A percentile compares a stretch with the other conserved stretches of the same genome.
Conservation (phyloP, 23 tunicate genomes). For the Trididemnum clinides region DNA sequence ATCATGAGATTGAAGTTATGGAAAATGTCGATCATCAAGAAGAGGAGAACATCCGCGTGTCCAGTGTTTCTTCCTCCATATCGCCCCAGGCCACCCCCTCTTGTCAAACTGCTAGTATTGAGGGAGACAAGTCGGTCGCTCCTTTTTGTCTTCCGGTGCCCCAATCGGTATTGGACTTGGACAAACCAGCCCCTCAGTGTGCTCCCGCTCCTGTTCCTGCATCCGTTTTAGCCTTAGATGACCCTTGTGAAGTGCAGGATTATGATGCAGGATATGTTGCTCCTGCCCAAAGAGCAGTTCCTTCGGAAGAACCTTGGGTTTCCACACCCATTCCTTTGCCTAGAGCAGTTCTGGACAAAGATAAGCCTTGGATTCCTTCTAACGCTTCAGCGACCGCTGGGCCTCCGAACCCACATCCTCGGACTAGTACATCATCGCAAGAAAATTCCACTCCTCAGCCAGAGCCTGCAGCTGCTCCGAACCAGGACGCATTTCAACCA, state of each 20-base stretch:
- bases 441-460: too few relatives aligned
- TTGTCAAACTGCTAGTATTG: too few relatives aligned
- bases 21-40: background rate
- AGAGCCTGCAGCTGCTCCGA: too few relatives aligned
- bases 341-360: slow-evolving; percentile 39
- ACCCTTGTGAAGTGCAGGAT: slow-evolving; percentile 43
- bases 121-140: slow-evolving; percentile 1
- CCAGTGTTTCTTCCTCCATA: background rate
- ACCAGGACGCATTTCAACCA: too few relatives aligned
- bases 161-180: slow-evolving; percentile 54
- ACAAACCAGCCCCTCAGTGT: background rate
- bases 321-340: slow-evolving; percentile 47
- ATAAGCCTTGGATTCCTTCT: slow-evolving; percentile 30
- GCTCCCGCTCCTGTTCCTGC: slow-evolving; percentile 54
- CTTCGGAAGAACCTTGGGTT: slow-evolving; percentile 43
- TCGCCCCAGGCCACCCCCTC: background rate
- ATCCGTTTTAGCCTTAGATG: slow-evolving; percentile 51
- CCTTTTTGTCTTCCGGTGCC: slow-evolving; percentile 51
- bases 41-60: background rate
- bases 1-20: background rate
- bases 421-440: background rate
- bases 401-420: slow-evolving; percentile 13
- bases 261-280: slow-evolving; percentile 40
- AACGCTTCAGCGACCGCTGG: background rate
- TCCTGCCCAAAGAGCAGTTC: slow-evolving; percentile 34